Evolutionary conservation across 2,113 vertebrate species (phyloP).

Genomic region (Melozone crissalis): DNA sequence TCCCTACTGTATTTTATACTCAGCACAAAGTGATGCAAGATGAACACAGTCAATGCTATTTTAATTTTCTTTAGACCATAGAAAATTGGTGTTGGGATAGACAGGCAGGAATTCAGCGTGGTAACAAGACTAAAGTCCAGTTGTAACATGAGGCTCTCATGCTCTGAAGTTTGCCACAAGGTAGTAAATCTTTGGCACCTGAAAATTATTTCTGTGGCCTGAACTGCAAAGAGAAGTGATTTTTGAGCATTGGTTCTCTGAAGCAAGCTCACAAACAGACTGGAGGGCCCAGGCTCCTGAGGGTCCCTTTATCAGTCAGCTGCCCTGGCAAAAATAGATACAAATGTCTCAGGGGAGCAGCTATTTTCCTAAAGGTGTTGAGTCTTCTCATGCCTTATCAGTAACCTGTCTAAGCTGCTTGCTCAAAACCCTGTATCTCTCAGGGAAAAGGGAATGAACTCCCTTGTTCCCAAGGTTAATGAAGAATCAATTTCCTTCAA

Average conservation of each 20-base stretch:
- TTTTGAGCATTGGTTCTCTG: background rate
- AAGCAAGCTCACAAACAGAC: background rate
- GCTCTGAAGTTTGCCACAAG: background rate
- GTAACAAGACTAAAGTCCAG: background rate
- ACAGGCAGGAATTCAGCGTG: background rate
- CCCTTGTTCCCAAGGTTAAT: background rate
- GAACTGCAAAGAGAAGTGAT: background rate
- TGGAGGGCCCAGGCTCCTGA: background rate
- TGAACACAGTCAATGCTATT: background rate
- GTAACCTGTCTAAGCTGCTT: background rate
- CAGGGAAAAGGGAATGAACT: background rate
- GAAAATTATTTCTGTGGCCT: background rate
- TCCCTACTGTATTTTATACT: background rate
- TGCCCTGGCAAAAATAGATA: background rate
- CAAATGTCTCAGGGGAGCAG: background rate
- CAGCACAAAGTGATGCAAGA: background rate
- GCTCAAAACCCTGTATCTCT: background rate
- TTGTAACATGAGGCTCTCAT: background rate
- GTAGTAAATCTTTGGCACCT: background rate
- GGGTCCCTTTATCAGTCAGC: background rate
- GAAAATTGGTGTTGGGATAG: background rate
- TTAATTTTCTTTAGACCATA: background rate
- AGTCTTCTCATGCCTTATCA: rapidly evolving
- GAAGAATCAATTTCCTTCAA: background rate
- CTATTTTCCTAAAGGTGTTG: background rate